phyloP scores from a whole-genome alignment of 2,888 invertebrate genomes.

The Odontocerum albicorne region DNA sequence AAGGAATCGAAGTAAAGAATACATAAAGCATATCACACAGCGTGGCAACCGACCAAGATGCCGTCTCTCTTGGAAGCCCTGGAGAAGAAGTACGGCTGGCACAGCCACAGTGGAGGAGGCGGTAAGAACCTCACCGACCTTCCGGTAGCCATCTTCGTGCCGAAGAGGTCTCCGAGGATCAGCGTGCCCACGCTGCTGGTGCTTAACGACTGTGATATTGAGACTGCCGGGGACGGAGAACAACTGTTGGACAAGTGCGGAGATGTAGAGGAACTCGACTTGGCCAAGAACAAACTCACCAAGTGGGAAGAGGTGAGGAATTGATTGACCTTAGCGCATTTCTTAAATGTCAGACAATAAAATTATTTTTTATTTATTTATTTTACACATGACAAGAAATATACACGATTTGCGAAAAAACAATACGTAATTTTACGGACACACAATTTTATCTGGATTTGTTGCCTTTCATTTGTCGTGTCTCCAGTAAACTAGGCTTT shows the following conservation, averaged over 20 bases:
- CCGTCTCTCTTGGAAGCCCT: constrained; percentile 88
- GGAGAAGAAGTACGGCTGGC: constrained; percentile 77
- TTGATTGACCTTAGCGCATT: too few relatives aligned
- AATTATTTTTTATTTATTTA: too few relatives aligned
- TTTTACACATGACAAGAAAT: too few relatives aligned
- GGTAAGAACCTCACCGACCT: constrained; percentile 51
- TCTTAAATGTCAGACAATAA: too few relatives aligned
- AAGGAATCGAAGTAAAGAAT: too few relatives aligned
- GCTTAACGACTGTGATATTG: constrained; percentile 89
- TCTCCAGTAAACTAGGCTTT: too few relatives aligned
- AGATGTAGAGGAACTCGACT: constrained; percentile 90
- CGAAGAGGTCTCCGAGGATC: constrained; percentile 74
- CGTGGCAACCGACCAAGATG: constrained; percentile 69
- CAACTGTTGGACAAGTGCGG: constrained; percentile 81
- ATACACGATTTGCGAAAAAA: too few relatives aligned
- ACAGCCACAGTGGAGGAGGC: constrained; percentile 58
- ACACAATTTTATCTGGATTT: too few relatives aligned
- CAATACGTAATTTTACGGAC: too few relatives aligned
- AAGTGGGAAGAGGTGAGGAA: constrained; percentile 82
- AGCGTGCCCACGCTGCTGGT: constrained; percentile 83
- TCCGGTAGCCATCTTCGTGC: constrained; percentile 84
- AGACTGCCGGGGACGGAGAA: constrained; percentile 82
- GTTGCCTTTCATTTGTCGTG: too few relatives aligned
- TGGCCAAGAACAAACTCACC: constrained; percentile 88
- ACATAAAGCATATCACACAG: too few relatives aligned